A percentile compares a stretch with the other conserved stretches of the same genome.
Evolutionary conservation across 2,113 vertebrate genomes (phyloP).

Genomic region (Pandion haliaetus): DNA sequence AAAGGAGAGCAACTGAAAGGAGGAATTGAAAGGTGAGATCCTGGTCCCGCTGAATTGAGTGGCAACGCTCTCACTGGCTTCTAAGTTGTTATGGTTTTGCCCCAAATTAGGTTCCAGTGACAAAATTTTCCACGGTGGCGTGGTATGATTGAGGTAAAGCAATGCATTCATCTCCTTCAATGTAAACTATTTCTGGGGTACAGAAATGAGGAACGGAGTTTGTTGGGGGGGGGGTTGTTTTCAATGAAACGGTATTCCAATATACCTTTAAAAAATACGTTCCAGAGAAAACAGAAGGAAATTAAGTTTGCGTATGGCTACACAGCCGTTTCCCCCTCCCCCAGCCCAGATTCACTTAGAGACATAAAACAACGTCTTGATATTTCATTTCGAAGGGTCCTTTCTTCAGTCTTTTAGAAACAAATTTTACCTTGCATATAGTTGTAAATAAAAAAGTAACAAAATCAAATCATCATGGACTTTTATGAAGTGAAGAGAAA

Average conservation of each 20-base stretch:
- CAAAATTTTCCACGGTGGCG: not conserved
- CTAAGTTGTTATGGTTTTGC: not conserved
- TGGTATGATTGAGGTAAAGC: not conserved
- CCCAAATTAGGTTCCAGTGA: not conserved
- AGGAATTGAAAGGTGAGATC: not conserved
- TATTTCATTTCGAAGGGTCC: slow-evolving; percentile 40
- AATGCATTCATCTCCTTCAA: slow-evolving; percentile 17
- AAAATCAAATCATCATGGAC: not conserved
- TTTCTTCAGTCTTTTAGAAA: slow-evolving; percentile 48
- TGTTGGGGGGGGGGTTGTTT: not conserved
- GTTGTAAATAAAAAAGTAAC: not conserved
- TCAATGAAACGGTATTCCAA: slow-evolving; percentile 36
- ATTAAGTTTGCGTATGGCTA: not conserved
- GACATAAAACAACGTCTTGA: slow-evolving; percentile 44
- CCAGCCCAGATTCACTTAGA: slow-evolving; percentile 44
- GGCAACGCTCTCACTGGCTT: not conserved
- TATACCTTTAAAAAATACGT: slow-evolving; percentile 34
- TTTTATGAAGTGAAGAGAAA: not conserved
- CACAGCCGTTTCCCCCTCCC: not conserved
- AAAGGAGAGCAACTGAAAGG: not conserved
- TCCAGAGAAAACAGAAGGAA: slow-evolving; percentile 39
- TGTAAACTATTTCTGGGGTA: slow-evolving; percentile 8
- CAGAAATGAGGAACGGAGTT: not conserved
- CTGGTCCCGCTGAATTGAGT: not conserved
- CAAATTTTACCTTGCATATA: not conserved